Percentiles rank a stretch among this genome's conserved stretches.
These are phyloP conservation scores for Axea sp. DNA, from an alignment of 2,888 invertebrate species.

Conservation along the genomic window DNA sequence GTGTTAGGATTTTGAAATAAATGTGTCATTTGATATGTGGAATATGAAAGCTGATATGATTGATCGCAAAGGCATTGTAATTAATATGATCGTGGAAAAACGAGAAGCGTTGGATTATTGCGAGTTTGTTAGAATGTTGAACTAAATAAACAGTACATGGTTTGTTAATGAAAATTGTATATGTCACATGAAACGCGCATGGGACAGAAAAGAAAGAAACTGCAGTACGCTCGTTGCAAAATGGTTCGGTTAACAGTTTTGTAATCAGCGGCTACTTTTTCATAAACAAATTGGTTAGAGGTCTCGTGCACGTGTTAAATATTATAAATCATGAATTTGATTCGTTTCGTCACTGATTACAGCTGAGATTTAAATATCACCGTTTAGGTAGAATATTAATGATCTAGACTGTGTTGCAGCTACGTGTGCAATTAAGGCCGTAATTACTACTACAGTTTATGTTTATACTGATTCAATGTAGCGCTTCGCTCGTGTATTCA, in stretches of 20 bases:
- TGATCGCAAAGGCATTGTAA: constrained; percentile 19
- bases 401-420: constrained; percentile 30
- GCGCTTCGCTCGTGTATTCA: constrained; percentile 29
- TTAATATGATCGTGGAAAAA: constrained; percentile 10
- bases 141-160: constrained; percentile 5
- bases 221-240: neutral
- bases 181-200: constrained; percentile 1
- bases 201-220: neutral
- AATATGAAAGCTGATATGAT: constrained; percentile 38
- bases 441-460: constrained; percentile 52
- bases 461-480: constrained; percentile 51
- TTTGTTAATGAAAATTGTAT: constrained; percentile 15
- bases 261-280: too few relatives aligned
- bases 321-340: constrained; percentile 3
- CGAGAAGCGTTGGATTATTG: constrained; percentile 6
- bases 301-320: too few relatives aligned
- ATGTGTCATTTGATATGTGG: constrained; percentile 34
- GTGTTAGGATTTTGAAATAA: constrained; percentile 34
- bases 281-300: too few relatives aligned
- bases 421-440: constrained; percentile 44
- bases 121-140: constrained; percentile 16
- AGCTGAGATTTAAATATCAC: constrained; percentile 10
- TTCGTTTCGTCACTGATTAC: constrained; percentile 6
- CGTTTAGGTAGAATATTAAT: constrained; percentile 31
- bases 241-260: too few relatives aligned